Base-by-base conservation (phyloP, 2,113 vertebrate genomes). In the Gobiocypris rarus region DNA sequence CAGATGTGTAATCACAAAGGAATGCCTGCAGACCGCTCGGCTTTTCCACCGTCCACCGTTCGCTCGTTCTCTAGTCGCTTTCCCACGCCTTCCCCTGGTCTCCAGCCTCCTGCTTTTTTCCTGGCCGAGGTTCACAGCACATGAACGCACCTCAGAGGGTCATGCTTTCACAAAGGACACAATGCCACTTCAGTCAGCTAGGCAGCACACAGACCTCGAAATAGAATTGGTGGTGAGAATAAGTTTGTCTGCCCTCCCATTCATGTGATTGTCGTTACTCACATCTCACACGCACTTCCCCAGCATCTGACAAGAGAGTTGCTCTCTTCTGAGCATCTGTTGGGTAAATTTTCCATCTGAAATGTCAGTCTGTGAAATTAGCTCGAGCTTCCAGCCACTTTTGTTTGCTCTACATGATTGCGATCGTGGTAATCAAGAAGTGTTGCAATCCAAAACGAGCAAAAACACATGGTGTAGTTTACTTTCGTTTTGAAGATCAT, bases 1-100 rank as follows among this genome's bases (percentile, higher is more conserved):
- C 91, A 88, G 70, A 90, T 92, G 92, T 94, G 93, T 94, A 94
- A 95, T 94, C 94, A 92, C 93, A 93, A 91, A 94, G 93, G 94
- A 95, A 95, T 94, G 93, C 93, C 93, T 91, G 90, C 91, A 93
- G 92, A 94, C 92, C 92, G 92, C 92, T 94, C 90, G 90, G 91
- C 92, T 91, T 93, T 93, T 94, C 92, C 92, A 91, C 91, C 85
- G 86, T 94, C 92, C 92, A 91, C 91, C 85, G 86, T 86, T 85
- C 89, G 88, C 91, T 91, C 88, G 43, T 59, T 84, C 34, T 26
- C 79, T 34, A 63, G 31, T 77, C 45, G 69, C 75, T 86, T 86
- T 85, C 85, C 86, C 86, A 87, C 85, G 77, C 85, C 82, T 78
- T 81, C 81, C 86, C 34, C 81, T 48, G 45, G 45, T 85, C 84